Percentiles rank a stretch among this genome's conserved stretches.
These are phyloP conservation scores for Triplophysa bombifrons DNA, from an alignment of 2,797 vertebrate genomes.

Conservation along the genomic window DNA sequence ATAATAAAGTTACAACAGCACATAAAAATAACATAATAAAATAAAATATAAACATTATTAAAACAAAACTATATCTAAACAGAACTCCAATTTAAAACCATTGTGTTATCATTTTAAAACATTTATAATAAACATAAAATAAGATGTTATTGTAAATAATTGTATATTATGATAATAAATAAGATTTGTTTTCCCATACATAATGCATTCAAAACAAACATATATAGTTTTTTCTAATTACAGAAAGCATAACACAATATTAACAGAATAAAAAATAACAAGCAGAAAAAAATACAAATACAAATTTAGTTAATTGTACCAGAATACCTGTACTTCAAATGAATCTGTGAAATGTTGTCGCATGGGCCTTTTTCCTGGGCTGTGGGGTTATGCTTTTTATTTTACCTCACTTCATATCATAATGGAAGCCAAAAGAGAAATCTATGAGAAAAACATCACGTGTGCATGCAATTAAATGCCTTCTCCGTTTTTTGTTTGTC, in stretches of 20 bases:
- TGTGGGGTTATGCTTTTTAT: not conserved
- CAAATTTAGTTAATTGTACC: not conserved
- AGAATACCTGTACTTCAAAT: too few relatives aligned
- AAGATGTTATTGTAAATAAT: too few relatives aligned
- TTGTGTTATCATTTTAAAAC: too few relatives aligned
- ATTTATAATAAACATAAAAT: too few relatives aligned
- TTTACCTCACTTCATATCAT: not conserved
- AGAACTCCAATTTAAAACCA: too few relatives aligned
- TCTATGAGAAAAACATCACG: constrained; percentile 45
- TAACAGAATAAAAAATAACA: not conserved
- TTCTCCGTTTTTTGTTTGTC: constrained; percentile 57
- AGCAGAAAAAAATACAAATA: not conserved
- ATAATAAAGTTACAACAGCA: too few relatives aligned
- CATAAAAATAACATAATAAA: too few relatives aligned
- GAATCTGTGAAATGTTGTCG: too few relatives aligned
- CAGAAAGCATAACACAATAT: not conserved
- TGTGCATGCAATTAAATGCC: constrained; percentile 53
- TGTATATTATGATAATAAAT: too few relatives aligned
- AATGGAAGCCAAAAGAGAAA: constrained; percentile 8
- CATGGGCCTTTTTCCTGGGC: too few relatives aligned
- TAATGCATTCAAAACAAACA: not conserved
- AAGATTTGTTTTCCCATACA: not conserved
- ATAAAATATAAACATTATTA: too few relatives aligned
- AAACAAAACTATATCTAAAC: too few relatives aligned
- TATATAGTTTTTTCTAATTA: not conserved